Conservation (phyloP, 2,113 vertebrate species). For the Nematolebias whitei region DNA sequence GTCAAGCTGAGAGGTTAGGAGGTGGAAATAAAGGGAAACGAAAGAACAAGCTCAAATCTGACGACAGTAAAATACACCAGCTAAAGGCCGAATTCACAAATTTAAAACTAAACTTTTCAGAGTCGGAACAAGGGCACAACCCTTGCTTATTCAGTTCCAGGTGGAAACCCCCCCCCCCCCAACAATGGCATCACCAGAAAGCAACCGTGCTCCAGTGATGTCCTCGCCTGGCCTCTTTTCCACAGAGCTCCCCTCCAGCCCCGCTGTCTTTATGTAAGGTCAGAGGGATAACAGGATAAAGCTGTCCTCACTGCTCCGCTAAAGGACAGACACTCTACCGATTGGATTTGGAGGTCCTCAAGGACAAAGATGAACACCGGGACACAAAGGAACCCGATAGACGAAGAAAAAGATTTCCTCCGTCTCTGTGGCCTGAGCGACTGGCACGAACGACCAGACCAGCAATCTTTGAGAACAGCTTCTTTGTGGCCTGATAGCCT, state of each 20-base stretch:
- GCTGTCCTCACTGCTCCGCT: slow-evolving; percentile 68
- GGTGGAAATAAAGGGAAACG: slow-evolving; percentile 43
- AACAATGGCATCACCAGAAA: slow-evolving; percentile 26
- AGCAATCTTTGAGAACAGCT: slow-evolving; percentile 52
- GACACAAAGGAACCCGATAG: slow-evolving; percentile 71
- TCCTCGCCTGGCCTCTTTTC: slow-evolving; percentile 50
- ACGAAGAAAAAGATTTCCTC: slow-evolving; percentile 70
- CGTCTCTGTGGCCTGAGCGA: slow-evolving; percentile 70
- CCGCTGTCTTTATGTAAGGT: slow-evolving; percentile 68
- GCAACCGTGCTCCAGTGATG: slow-evolving; percentile 36
- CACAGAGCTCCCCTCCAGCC: slow-evolving; percentile 36
- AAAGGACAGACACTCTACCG: slow-evolving; percentile 73
- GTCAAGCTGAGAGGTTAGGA: slow-evolving; percentile 35
- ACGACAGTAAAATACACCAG: slow-evolving; percentile 36
- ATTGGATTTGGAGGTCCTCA: slow-evolving; percentile 78
- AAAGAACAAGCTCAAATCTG: slow-evolving; percentile 35
- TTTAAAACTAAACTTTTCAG: slow-evolving; percentile 29
- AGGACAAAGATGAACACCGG: slow-evolving; percentile 70
- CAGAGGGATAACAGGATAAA: slow-evolving; percentile 79
- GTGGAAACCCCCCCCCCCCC: too few species aligned
- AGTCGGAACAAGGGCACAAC: slow-evolving; percentile 56
- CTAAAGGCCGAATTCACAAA: slow-evolving; percentile 32
- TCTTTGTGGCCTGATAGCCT: slow-evolving; percentile 57
- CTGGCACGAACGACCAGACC: slow-evolving; percentile 64
- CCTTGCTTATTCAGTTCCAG: slow-evolving; percentile 28